Percentiles rank a stretch among this genome's conserved stretches.
Conservation (phyloP, 1,140 invertebrate genomes). For the Drosophila subobscura region DNA sequence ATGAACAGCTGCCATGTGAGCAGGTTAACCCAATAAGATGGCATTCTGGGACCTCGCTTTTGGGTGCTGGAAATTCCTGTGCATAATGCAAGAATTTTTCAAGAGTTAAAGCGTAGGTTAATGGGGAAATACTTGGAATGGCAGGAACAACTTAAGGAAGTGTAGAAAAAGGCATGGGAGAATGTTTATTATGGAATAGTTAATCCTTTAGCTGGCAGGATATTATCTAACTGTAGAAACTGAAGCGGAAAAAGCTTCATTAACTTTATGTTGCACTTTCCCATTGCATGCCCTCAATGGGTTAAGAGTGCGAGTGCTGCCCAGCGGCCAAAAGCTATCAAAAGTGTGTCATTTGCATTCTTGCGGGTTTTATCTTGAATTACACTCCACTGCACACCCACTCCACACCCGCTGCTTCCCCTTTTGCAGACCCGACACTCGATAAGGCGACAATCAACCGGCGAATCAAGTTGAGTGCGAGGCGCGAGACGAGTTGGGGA, state of each 20-base stretch:
- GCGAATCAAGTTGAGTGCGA: conserved; percentile 21
- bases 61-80: conserved; percentile 7
- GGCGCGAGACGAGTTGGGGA: neutral
- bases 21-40: conserved; percentile 36
- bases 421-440: neutral
- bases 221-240: too few species aligned
- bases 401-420: neutral
- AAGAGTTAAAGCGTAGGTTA: too few species aligned
- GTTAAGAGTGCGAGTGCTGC: conserved; percentile 34
- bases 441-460: conserved; percentile 3
- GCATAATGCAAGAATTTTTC: too few species aligned
- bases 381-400: conserved; percentile 19
- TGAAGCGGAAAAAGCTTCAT: too few species aligned
- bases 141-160: too few species aligned
- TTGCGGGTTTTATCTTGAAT: conserved; percentile 50
- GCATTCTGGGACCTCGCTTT: conserved; percentile 15
- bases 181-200: too few species aligned
- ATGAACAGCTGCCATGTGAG: conserved; percentile 45
- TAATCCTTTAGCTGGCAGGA: too few species aligned
- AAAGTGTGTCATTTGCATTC: conserved; percentile 77
- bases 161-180: too few species aligned
- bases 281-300: conserved; percentile 20
- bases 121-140: too few species aligned
- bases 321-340: conserved; percentile 16
- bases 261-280: conserved; percentile 11